Conservation (phyloP, 2,888 invertebrate genomes). For the Griposia aprilina region DNA sequence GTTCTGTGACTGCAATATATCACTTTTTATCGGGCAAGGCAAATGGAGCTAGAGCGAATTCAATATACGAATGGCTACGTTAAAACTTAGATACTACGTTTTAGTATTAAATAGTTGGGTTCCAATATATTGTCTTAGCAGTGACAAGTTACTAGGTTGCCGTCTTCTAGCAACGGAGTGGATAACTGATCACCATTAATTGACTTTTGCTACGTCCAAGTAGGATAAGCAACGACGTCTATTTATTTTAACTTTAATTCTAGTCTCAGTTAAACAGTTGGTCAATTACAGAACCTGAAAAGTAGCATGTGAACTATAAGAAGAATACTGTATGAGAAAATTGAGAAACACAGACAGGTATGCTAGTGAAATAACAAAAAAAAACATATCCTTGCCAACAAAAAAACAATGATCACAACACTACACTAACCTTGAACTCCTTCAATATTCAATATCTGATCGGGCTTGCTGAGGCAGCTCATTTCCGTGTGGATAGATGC, state of each 20-base stretch:
- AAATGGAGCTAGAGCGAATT: constrained; percentile 49
- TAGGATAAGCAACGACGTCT: constrained; percentile 5
- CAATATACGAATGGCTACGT: constrained; percentile 50
- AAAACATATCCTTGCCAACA: neutral
- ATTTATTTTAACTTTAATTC: constrained; percentile 29
- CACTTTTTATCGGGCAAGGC: constrained; percentile 51
- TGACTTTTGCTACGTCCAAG: constrained; percentile 43
- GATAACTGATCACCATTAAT: constrained; percentile 50
- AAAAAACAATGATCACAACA: neutral
- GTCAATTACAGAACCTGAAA: neutral
- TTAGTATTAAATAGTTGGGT: constrained; percentile 38
- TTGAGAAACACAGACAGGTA: no score
- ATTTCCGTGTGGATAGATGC: neutral
- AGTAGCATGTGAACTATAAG: neutral
- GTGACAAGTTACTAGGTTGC: constrained; percentile 37
- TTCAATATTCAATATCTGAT: no score
- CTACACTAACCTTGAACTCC: constrained; percentile 1
- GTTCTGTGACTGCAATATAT: constrained; percentile 53
- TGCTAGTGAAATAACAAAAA: neutral
- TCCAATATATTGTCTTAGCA: constrained; percentile 42
- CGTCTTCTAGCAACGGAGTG: constrained; percentile 36
- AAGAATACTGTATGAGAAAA: neutral
- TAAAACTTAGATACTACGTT: constrained; percentile 24
- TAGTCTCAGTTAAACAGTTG: neutral
- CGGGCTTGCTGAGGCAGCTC: no score